phyloP scores from a whole-genome alignment of 1,140 invertebrate species.

The Eueides isabella region DNA sequence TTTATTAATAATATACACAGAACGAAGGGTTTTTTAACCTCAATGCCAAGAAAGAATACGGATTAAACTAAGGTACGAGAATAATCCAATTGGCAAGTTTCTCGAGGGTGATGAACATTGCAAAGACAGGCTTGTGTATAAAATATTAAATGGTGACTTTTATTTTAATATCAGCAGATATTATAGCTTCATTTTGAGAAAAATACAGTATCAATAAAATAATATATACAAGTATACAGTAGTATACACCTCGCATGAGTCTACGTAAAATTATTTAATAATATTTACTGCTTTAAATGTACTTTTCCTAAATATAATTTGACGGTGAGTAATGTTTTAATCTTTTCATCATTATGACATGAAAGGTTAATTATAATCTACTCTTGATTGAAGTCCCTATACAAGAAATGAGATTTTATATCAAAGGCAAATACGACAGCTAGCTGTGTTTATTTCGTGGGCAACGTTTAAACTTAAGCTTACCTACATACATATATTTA shows the following conservation, averaged over 20 bases:
- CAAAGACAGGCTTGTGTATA: neutral
- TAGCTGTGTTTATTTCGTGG: neutral
- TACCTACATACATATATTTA: too few relatives aligned
- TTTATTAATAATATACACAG: neutral
- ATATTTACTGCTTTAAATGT: neutral
- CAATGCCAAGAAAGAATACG: neutral
- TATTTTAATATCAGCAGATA: neutral
- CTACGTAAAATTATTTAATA: neutral
- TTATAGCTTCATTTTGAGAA: neutral
- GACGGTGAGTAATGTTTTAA: neutral
- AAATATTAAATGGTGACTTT: slow-evolving; percentile 6
- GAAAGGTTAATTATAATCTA: neutral
- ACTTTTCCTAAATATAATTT: neutral
- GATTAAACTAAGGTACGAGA: neutral
- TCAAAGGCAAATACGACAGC: neutral
- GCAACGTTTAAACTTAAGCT: too few relatives aligned
- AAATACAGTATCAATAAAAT: neutral
- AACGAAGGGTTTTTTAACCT: neutral
- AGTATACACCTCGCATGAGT: neutral
- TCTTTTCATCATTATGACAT: neutral
- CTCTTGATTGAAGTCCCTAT: neutral
- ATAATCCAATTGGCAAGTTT: slow-evolving; percentile 13
- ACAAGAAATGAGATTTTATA: neutral
- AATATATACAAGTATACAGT: neutral
- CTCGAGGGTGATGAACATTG: slow-evolving; percentile 11